Percentiles rank a stretch among this genome's conserved stretches.
These are phyloP conservation scores for Netelia virgata DNA, from an alignment of 2,888 invertebrate genomes.

Conservation along the genomic window DNA sequence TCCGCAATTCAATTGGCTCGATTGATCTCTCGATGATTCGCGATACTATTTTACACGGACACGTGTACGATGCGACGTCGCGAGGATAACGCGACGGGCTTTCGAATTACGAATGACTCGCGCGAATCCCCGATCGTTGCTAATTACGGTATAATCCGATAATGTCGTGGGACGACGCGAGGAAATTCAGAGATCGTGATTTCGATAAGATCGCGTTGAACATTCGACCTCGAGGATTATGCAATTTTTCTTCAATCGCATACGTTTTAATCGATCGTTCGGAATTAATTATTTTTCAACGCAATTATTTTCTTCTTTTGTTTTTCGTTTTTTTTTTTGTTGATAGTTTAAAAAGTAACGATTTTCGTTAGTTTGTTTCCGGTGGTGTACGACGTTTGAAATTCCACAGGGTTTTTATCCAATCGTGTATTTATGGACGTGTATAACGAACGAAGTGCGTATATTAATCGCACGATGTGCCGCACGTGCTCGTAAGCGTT, in stretches of 20 bases:
- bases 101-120: conserved; percentile 12
- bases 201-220: no score
- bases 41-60: conserved; percentile 32
- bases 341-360: background rate
- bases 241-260: background rate
- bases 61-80: conserved; percentile 9
- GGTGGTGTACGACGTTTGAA: background rate
- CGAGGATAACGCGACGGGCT: background rate
- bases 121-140: conserved; percentile 23
- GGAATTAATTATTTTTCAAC: no score
- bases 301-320: no score
- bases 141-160: conserved; percentile 25
- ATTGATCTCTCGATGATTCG: conserved; percentile 37
- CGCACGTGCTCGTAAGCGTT: conserved; percentile 62
- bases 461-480: conserved; percentile 46
- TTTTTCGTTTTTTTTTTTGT: no score
- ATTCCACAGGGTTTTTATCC: background rate
- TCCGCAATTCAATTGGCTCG: conserved; percentile 41
- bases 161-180: background rate
- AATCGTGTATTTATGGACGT: conserved; percentile 2
- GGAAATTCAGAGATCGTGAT: background rate
- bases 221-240: background rate
- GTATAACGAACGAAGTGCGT: conserved; percentile 29
- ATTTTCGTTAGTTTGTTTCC: background rate
- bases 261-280: background rate